phyloP scores from a whole-genome alignment of 2,113 vertebrate genomes.

The Okapia johnstoni region DNA sequence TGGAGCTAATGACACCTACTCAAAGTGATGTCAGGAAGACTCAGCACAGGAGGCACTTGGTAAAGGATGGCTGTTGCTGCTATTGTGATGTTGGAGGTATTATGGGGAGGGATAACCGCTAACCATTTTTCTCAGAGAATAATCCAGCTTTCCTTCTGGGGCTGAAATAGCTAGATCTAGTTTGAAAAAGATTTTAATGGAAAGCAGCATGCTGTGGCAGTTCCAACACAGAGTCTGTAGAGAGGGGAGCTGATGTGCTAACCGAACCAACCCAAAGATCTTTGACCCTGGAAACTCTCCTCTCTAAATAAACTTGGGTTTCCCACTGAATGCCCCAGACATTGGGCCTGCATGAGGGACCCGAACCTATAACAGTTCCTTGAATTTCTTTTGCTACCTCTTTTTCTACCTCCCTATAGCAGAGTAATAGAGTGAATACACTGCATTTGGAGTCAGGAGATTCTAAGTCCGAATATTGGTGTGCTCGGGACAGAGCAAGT shows the following conservation, averaged over 20 bases:
- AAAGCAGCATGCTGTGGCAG: constrained; percentile 4
- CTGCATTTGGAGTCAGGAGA: neutral
- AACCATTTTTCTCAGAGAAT: constrained; percentile 41
- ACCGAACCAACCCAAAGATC: neutral
- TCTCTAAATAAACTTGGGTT: neutral
- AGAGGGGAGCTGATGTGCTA: neutral
- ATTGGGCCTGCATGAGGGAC: neutral
- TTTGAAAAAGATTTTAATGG: neutral
- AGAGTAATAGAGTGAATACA: neutral
- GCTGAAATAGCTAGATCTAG: constrained; percentile 15
- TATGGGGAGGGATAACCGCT: neutral
- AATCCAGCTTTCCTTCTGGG: neutral
- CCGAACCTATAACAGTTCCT: neutral
- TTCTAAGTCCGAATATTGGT: neutral
- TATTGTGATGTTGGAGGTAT: neutral
- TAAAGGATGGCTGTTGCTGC: neutral
- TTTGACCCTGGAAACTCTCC: neutral
- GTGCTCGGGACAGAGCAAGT: neutral
- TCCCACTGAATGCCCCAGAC: neutral
- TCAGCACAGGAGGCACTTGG: neutral
- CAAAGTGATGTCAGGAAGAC: neutral
- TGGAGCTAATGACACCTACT: neutral
- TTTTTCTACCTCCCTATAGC: neutral
- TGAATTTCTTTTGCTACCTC: neutral
- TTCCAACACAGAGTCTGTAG: neutral